These are phyloP conservation scores for Andrena flavipes DNA, from an alignment of 2,888 invertebrate genomes.

Conservation along the genomic window DNA sequence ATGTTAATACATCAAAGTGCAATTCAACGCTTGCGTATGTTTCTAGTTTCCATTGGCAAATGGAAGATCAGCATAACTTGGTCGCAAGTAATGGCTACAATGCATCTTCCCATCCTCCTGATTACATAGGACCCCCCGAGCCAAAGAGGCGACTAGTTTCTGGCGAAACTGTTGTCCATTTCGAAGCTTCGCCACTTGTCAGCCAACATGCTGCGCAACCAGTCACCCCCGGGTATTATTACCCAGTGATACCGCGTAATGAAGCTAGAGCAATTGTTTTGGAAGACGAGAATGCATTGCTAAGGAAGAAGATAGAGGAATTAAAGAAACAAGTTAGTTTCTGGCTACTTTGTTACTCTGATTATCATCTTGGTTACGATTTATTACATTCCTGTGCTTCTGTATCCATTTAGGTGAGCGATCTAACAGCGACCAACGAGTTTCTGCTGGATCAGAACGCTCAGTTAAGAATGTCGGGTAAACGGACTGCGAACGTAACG, in stretches of 20 bases:
- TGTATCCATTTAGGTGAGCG: slow-evolving; percentile 85
- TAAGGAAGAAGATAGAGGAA: slow-evolving; percentile 89
- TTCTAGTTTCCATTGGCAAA: slow-evolving; percentile 80
- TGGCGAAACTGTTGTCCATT: slow-evolving; percentile 81
- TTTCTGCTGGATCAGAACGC: slow-evolving; percentile 92
- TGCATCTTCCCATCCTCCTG: slow-evolving; percentile 78
- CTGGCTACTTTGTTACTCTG: background rate
- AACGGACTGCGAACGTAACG: slow-evolving; percentile 86
- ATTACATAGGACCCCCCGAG: slow-evolving; percentile 82
- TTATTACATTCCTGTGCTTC: background rate
- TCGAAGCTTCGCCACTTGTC: slow-evolving; percentile 80
- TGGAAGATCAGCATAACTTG: slow-evolving; percentile 80
- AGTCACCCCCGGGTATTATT: slow-evolving; percentile 81
- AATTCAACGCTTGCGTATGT: slow-evolving; percentile 4
- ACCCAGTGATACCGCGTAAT: slow-evolving; percentile 82
- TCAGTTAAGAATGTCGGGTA: slow-evolving; percentile 88
- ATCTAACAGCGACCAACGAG: slow-evolving; percentile 91
- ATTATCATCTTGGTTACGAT: background rate
- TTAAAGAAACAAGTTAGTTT: slow-evolving; percentile 88
- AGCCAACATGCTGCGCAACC: slow-evolving; percentile 80
- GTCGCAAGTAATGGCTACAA: slow-evolving; percentile 78
- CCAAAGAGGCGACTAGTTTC: slow-evolving; percentile 81
- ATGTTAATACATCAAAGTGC: background rate
- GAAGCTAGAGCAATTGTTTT: slow-evolving; percentile 85
- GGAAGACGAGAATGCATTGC: slow-evolving; percentile 89